These are phyloP conservation scores for Calliopum simillimum DNA, from an alignment of 2,888 invertebrate genomes.

Conservation along the genomic window DNA sequence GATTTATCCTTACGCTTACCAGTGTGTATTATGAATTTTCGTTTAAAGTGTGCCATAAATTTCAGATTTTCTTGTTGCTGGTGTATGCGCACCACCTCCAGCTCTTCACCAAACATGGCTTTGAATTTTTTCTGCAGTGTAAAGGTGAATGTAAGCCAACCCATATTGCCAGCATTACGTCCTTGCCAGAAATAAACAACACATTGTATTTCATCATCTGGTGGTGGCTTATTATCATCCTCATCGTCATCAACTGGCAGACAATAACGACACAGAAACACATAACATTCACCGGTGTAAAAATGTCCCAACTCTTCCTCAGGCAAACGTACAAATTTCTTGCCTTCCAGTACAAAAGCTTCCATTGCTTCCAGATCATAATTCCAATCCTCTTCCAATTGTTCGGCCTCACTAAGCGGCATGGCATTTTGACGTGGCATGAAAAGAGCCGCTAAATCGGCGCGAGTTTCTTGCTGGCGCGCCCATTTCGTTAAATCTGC, in stretches of 20 bases:
- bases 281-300: conserved; percentile 96
- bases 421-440: conserved; percentile 93
- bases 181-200: conserved; percentile 99
- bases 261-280: conserved; percentile 97
- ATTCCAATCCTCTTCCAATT: conserved; percentile 96
- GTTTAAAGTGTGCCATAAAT: conserved; percentile 97
- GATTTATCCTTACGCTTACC: conserved; percentile 79
- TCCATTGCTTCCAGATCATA: conserved; percentile 99
- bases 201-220: conserved; percentile 78
- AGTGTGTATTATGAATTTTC: conserved; percentile 91
- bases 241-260: conserved; percentile 77
- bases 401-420: conserved; percentile 84
- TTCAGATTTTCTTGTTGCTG: conserved; percentile 99
- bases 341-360: conserved; percentile 94
- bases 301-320: conserved; percentile 93
- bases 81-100: conserved; percentile 95
- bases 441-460: conserved; percentile 95
- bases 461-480: conserved; percentile 87
- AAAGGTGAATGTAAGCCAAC: conserved; percentile 99
- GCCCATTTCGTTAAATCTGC: conserved; percentile 96
- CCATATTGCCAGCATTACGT: conserved; percentile 97
- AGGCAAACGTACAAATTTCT: conserved; percentile 96
- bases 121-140: conserved; percentile 94
- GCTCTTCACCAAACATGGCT: conserved; percentile 85
- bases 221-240: conserved; percentile 58